Evolutionary conservation across 2,113 vertebrate species (phyloP), one percentile per base, ranked within the genome.

Genomic region (Trematocara nigrifrons): DNA sequence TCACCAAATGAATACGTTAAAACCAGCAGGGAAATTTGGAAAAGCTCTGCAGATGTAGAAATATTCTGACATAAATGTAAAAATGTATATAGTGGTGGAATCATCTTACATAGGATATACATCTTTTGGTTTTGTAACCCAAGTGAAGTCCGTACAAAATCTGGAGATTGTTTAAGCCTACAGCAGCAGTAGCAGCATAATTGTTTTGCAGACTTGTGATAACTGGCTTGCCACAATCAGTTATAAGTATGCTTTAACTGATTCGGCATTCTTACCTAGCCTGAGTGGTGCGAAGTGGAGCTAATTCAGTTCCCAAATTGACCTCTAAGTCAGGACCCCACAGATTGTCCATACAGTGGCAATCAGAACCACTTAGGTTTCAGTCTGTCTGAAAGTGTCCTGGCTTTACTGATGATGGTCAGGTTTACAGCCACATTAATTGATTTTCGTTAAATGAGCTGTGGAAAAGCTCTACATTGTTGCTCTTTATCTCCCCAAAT

Each of bases 161-260:
- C 33, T 64, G 45, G 71, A 10, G 26, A n/a, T n/a, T 29, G 26
- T 76, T 76, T 51, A 51, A 76, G 10, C 15, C 69, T 29, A 4
- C 13, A 47, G n/a, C 16, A n/a, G 22, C 13, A 76, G 26, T 29
- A 74, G 13, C 20, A 5, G 22, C 40, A 29, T 29, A 74, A 45
- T 29, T 71, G 42, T 61, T 49, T 81, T 47, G 40, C 12, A 64
- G 42, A 49, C 11, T 64, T 33, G 18, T 80, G 80, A 82, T 89
- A 61, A 90, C 83, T 57, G 74, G 78, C 29, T 22, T 74, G 69
- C 64, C 85, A 82, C 57, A 93, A 91, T 91, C 90, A 92, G 83
- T 16, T 59, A 35, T 61, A 79, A 91, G 86, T 33, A 83, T 38
- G 79, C 89, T 90, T 81, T 81, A 22, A 20, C 57, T 81, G 79